Evolutionary conservation across 2,113 vertebrate species (phyloP).

Genomic region (Synchiropus splendidus): DNA sequence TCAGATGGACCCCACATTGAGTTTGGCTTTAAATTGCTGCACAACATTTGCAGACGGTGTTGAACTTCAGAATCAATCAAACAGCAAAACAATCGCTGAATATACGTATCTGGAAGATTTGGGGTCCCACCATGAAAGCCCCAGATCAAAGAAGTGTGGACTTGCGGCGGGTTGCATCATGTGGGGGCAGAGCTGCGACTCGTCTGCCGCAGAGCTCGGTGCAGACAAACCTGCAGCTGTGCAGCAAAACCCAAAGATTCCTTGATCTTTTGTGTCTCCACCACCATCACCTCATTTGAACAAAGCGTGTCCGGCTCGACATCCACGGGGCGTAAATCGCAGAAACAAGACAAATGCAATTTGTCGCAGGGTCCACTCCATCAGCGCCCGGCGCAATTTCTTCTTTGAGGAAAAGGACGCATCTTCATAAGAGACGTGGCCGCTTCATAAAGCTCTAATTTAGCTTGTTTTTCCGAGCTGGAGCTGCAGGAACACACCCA

Average conservation of each 20-base stretch:
- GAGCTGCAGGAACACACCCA: constrained; percentile 58
- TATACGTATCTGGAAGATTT: constrained; percentile 26
- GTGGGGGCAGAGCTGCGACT: constrained; percentile 50
- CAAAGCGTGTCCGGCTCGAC: constrained; percentile 12
- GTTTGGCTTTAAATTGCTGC: too few species aligned
- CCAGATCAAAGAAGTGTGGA: constrained; percentile 63
- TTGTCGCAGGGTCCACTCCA: constrained; percentile 47
- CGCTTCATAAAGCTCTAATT: constrained; percentile 62
- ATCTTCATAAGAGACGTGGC: constrained; percentile 28
- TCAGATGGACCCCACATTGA: too few species aligned
- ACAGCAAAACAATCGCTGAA: constrained; percentile 16
- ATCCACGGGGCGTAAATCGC: constrained; percentile 34
- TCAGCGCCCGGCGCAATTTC: constrained; percentile 36
- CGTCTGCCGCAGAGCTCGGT: constrained; percentile 44
- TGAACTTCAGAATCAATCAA: background rate
- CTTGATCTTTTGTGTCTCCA: constrained; percentile 24
- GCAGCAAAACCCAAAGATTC: constrained; percentile 30
- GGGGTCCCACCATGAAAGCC: constrained; percentile 59
- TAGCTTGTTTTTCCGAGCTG: constrained; percentile 58
- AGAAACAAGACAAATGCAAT: constrained; percentile 41
- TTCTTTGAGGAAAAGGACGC: too few species aligned
- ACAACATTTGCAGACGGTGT: too few species aligned
- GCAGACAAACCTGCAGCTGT: constrained; percentile 40
- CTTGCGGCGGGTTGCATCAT: constrained; percentile 71
- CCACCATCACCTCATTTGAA: constrained; percentile 31